Percentiles rank a stretch among this genome's conserved stretches.
Evolutionary conservation across 1,140 invertebrate species (phyloP).

Genomic region (Diorhabda carinulata): DNA sequence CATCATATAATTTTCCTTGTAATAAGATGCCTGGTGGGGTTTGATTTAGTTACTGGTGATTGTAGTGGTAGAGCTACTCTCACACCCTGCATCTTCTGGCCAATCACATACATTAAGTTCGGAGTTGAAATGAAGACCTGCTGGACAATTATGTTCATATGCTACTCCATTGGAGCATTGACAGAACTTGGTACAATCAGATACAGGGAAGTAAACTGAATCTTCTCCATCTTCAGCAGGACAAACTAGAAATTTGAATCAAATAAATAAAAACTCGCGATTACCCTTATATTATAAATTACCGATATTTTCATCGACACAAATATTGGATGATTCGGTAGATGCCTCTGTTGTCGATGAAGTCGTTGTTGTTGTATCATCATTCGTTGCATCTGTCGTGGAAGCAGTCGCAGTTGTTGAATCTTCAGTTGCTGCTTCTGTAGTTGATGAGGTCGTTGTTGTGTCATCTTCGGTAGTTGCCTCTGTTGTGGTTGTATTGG

Average conservation of each 20-base stretch:
- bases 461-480: not conserved
- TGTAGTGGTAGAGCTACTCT: too few species aligned
- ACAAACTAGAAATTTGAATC: slow-evolving; percentile 14
- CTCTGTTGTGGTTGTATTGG: not conserved
- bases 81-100: slow-evolving; percentile 32
- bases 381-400: not conserved
- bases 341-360: too few species aligned
- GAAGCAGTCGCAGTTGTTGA: not conserved
- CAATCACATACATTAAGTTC: slow-evolving; percentile 54
- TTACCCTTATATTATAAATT: too few species aligned
- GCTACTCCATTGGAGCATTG: slow-evolving; percentile 53
- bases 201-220: slow-evolving; percentile 25
- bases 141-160: slow-evolving; percentile 50
- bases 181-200: slow-evolving; percentile 56
- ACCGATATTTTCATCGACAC: too few species aligned
- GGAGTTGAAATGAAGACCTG: slow-evolving; percentile 54
- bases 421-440: too few species aligned
- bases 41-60: too few species aligned
- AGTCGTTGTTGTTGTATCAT: not conserved
- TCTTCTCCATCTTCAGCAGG: slow-evolving; percentile 25
- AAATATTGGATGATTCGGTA: too few species aligned
- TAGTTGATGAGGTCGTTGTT: not conserved
- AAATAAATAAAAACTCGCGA: not conserved
- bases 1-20: too few species aligned
- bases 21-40: too few species aligned